Base-by-base conservation (phyloP, 2,797 vertebrate genomes). In the Podargus strigoides region DNA sequence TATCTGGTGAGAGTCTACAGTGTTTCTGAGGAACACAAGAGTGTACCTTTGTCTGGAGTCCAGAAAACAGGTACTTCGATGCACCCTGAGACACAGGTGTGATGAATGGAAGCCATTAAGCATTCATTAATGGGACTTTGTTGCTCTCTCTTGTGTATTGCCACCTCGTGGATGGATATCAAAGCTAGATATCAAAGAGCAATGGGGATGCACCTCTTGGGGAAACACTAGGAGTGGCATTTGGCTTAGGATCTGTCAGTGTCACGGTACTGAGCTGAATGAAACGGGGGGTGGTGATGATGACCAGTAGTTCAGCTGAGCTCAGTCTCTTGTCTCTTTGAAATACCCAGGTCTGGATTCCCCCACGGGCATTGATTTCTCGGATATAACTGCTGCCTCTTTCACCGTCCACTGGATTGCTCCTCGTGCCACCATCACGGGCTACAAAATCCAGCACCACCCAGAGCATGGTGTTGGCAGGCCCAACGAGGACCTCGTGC, bases 381-480 rank as follows among this genome's bases (percentile, higher is more conserved):
- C 99, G 16, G 99, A 99, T 80, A 98, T 99, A 86, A 98, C 98
- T 4, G 98, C 99, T 28, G 99, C 98, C 97, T 99, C 99, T 62
- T 99, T 99, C 96, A 99, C 98, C 1, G 98, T 99, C 75, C 98
- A 99, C 95, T 99, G 99, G 99, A 97, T 98, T 14, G 97, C 99
- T 44, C 99, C 99, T 6, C 98, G 98, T 44, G 98, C 99, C 69
- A 66, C 97, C 78, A 98, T 99, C 95, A 98, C 96, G 0, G 99
- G 99, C 59, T 99, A 99, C 93, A 98, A 96, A 58, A 98, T 99
- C 76, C 98, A 98, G 34, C 98, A 99, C 97, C 98, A 99, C 80
- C 98, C 98, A 17, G 97, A 98, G 66, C 98, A 96, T 4, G 91
- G 97, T 0, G 93, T 94, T 1, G 98, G 97, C 12, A 98, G 98